Conservation (phyloP, 2,113 vertebrate species). For the Dipodomys merriami region DNA sequence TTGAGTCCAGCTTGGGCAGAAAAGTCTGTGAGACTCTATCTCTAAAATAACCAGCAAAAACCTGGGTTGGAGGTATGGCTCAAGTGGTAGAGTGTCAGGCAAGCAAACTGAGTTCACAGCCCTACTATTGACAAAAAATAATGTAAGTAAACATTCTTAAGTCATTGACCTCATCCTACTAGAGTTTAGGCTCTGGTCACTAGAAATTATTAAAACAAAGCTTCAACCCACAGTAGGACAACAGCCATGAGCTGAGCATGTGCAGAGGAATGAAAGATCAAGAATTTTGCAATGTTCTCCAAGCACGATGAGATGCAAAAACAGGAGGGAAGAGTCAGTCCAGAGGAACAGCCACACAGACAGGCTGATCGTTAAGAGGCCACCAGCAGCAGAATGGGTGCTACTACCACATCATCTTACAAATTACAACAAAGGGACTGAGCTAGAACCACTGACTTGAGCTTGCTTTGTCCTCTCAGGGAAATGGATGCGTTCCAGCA, state of each 20-base stretch:
- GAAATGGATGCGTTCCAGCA: constrained; percentile 20
- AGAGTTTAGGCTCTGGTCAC: neutral
- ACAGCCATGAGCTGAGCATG: neutral
- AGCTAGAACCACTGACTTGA: neutral
- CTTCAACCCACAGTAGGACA: neutral
- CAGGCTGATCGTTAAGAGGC: too few species aligned
- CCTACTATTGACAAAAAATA: too few species aligned
- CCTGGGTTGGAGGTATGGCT: too few species aligned
- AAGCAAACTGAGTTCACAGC: too few species aligned
- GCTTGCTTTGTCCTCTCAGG: neutral
- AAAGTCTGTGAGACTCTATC: too few species aligned
- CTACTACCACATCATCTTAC: neutral
- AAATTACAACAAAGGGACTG: neutral
- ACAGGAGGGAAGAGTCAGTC: neutral
- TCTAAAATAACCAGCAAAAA: too few species aligned
- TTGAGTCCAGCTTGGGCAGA: too few species aligned
- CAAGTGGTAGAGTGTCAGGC: too few species aligned
- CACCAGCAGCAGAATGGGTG: neutral
- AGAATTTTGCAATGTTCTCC: neutral
- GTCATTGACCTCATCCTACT: neutral
- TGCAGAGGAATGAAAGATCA: neutral
- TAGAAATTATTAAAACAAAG: neutral
- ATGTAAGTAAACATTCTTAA: neutral
- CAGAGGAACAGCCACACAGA: neutral
- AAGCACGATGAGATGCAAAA: neutral